Base-by-base conservation (phyloP, 2,888 invertebrate species). In the Ferrisia virgata region DNA sequence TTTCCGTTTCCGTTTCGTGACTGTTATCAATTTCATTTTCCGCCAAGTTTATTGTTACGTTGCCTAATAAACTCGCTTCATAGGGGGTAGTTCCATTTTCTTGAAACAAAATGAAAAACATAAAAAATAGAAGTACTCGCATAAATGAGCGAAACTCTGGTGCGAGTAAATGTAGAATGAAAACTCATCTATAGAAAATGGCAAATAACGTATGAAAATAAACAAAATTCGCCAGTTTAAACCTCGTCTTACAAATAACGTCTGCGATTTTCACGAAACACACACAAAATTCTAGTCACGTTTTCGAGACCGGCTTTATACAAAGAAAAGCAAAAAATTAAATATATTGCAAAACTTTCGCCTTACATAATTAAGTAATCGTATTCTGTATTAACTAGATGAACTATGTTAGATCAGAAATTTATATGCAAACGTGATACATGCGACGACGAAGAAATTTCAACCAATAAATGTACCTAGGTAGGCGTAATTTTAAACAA, bases 1-100 rank as follows among this genome's bases (percentile, higher is more conserved):
- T 72, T 76, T 72, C 40, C 28, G 72, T 40, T 69, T 28, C 82
- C 28, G 28, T 72, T 82, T 72, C 82, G 69, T 31, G 69, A 40
- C 69, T 31, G 69, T 28, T 82, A 72, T 82, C 82, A 72, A 82
- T 82, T 82, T 82, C 82, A 82, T 82, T 82, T 40, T 82, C 82
- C 72, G 72, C 82, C 40, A 15, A 43, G 43, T 82, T 82, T 69
- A 82, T 72, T 6, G 82, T 82, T 40, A 72, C 72, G 47, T 82
- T 82, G 64, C 39, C 43, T n/a, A 72, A 28, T 36, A 43, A 36
- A 36, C 31, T 43, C 39, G 82, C 64, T 33, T 82, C 72, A 76
- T 72, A 72, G 40, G 72, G 69, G 39, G 40, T 82, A 31, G 82
- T 82, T 72, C 82, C 82, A 82, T 82, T 82, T 82, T 72, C 82